phyloP scores from a whole-genome alignment of 2,888 invertebrate genomes.

The Agrilus cyanescens region DNA sequence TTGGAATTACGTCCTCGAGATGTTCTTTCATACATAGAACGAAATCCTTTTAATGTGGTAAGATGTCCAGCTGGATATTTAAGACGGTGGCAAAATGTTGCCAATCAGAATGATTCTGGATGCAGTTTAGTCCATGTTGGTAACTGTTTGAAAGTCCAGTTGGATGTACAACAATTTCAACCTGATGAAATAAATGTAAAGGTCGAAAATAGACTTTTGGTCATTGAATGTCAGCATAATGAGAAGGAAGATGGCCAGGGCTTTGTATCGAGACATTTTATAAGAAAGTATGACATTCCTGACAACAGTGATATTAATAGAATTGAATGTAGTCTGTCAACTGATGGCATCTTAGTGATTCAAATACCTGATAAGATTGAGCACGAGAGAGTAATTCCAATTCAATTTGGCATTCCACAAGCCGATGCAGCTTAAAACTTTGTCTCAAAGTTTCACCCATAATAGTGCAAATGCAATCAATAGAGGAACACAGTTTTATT shows the following conservation, averaged over 20 bases:
- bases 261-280: slow-evolving; percentile 60
- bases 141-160: slow-evolving; percentile 55
- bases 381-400: slow-evolving; percentile 35
- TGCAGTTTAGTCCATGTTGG: slow-evolving; percentile 45
- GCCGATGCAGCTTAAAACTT: too few relatives aligned
- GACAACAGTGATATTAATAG: slow-evolving; percentile 58
- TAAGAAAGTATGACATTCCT: slow-evolving; percentile 59
- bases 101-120: slow-evolving; percentile 40
- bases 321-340: slow-evolving; percentile 61
- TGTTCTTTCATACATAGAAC: too few relatives aligned
- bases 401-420: slow-evolving; percentile 16
- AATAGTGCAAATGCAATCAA: too few relatives aligned
- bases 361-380: slow-evolving; percentile 45
- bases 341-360: slow-evolving; percentile 59
- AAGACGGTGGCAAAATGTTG: slow-evolving; percentile 37
- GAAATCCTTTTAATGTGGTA: too few relatives aligned
- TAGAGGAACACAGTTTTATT: too few relatives aligned
- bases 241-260: slow-evolving; percentile 62
- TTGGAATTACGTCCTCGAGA: too few relatives aligned
- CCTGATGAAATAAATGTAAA: slow-evolving; percentile 68
- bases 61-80: slow-evolving; percentile 24
- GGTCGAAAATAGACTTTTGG: slow-evolving; percentile 45
- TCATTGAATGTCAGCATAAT: slow-evolving; percentile 65
- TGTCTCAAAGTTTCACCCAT: too few relatives aligned
- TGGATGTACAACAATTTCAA: slow-evolving; percentile 64